Percentiles rank a stretch among this genome's conserved stretches.
phyloP scores from a whole-genome alignment of 2,797 vertebrate species.

The Cuniculus paca region DNA sequence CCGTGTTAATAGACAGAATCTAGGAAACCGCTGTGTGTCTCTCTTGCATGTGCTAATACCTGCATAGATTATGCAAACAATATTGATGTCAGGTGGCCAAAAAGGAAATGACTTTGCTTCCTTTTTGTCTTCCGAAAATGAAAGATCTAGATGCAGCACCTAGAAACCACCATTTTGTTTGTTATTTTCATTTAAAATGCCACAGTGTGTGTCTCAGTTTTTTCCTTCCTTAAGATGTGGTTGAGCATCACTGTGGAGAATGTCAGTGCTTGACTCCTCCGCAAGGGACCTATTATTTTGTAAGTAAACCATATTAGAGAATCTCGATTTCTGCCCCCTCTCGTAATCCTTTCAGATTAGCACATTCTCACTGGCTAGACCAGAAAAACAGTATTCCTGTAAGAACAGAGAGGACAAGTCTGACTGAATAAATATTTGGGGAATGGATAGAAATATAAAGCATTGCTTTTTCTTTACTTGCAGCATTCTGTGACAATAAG shows the following conservation, averaged over 20 bases:
- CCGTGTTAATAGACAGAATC: not conserved
- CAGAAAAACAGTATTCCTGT: not conserved
- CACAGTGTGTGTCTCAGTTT: not conserved
- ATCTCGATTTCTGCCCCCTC: not conserved
- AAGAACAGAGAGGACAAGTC: not conserved
- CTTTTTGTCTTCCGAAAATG: slow-evolving; percentile 18
- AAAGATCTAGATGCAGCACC: not conserved
- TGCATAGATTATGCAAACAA: not conserved
- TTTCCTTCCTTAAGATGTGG: slow-evolving; percentile 15
- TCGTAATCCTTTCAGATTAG: not conserved
- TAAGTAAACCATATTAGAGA: not conserved
- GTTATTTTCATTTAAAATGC: not conserved
- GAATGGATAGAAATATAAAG: slow-evolving; percentile 41
- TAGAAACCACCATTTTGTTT: not conserved
- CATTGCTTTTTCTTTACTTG: slow-evolving; percentile 11
- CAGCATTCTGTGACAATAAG: slow-evolving; percentile 25
- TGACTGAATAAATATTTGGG: slow-evolving; percentile 10
- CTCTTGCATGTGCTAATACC: not conserved
- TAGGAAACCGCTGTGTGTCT: not conserved
- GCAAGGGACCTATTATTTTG: not conserved
- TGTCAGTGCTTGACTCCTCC: not conserved
- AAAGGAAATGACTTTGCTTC: not conserved
- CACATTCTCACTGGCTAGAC: not conserved
- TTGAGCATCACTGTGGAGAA: not conserved
- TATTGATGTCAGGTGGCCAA: not conserved